These are phyloP conservation scores for Saccostrea cuccullata DNA, from an alignment of 1,140 invertebrate genomes.

Conservation along the genomic window DNA sequence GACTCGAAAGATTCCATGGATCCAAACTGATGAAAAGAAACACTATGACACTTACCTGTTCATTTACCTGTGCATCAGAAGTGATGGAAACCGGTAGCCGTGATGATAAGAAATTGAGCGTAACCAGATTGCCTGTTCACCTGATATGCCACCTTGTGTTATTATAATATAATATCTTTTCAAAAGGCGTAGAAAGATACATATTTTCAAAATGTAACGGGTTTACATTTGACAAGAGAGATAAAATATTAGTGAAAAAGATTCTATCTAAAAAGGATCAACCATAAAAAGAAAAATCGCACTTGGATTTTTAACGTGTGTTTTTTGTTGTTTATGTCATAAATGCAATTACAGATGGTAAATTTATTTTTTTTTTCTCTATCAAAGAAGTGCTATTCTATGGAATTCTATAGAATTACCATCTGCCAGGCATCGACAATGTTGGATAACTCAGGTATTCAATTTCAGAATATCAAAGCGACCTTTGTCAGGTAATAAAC, in stretches of 20 bases:
- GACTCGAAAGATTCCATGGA: background rate
- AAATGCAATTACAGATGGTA: slow-evolving; percentile 33
- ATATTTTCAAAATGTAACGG: slow-evolving; percentile 14
- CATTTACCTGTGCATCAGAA: background rate
- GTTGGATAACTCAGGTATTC: slow-evolving; percentile 29
- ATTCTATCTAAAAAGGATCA: slow-evolving; percentile 8
- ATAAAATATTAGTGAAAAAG: background rate
- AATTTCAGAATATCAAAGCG: background rate
- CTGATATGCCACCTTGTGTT: slow-evolving; percentile 8
- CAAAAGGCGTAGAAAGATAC: background rate
- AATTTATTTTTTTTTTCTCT: slow-evolving; percentile 35
- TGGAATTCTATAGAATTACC: slow-evolving; percentile 15
- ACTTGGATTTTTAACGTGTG: slow-evolving; percentile 12
- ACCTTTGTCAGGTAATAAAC: slow-evolving; percentile 17
- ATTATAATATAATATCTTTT: background rate
- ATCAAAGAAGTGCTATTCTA: slow-evolving; percentile 8
- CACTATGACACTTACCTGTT: background rate
- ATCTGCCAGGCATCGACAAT: background rate
- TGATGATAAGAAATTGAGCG: slow-evolving; percentile 15
- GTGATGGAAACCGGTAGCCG: background rate
- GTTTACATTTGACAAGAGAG: background rate
- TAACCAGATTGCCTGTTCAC: background rate
- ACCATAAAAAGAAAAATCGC: background rate
- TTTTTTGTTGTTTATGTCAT: slow-evolving; percentile 27
- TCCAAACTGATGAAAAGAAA: background rate